Evolutionary conservation across 2,797 vertebrate species (phyloP).

Genomic region (Varecia variegata): DNA sequence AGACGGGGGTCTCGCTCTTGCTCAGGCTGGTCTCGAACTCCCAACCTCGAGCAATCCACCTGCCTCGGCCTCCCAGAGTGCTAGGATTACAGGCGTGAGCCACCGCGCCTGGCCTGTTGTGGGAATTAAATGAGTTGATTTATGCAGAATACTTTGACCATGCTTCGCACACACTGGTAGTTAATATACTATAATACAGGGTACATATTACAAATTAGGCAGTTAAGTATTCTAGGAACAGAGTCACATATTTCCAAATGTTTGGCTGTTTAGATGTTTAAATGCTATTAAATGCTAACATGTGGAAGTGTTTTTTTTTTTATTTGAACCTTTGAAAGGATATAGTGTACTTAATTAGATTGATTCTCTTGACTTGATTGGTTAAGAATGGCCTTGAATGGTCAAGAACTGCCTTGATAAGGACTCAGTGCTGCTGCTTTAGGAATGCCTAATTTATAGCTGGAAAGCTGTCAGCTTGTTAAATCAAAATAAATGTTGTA

Average conservation of each 20-base stretch:
- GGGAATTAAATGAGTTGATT: neutral
- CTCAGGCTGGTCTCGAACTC: no score
- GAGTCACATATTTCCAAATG: neutral
- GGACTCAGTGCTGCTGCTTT: neutral
- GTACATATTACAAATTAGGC: neutral
- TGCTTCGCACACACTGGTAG: neutral
- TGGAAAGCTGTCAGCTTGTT: conserved; percentile 17
- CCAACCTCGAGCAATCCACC: no score
- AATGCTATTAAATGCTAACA: neutral
- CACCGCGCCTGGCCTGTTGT: no score
- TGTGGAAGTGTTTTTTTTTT: neutral
- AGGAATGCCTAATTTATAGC: conserved; percentile 27
- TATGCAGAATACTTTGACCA: neutral
- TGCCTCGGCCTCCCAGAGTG: no score
- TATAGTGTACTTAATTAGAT: neutral
- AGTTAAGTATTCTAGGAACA: neutral
- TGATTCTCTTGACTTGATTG: neutral
- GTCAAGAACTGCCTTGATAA: conserved; percentile 29
- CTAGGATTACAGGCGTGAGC: no score
- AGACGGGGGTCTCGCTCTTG: no score
- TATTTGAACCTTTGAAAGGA: neutral
- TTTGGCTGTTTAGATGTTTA: neutral
- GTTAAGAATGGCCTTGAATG: neutral
- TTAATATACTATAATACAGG: neutral
- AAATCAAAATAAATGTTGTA: conserved; percentile 45